Conservation (phyloP, 1,140 invertebrate genomes). For the Vanessa atalanta region DNA sequence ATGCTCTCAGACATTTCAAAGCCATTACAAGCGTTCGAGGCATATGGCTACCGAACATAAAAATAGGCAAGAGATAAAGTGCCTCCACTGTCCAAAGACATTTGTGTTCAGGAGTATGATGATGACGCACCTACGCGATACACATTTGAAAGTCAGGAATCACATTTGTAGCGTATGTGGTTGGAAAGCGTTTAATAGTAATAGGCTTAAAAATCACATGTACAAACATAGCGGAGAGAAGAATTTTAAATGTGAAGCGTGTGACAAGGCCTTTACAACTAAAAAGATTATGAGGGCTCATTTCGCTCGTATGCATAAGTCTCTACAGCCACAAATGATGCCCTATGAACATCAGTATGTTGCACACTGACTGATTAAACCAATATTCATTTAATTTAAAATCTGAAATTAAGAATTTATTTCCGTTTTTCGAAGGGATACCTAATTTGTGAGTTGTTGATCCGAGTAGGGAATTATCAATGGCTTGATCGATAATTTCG, state of each 20-base stretch:
- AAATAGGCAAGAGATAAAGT: constrained; percentile 66
- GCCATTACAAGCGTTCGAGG: constrained; percentile 65
- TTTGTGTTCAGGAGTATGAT: constrained; percentile 74
- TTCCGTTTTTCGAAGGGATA: too few relatives aligned
- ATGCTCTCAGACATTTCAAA: constrained; percentile 60
- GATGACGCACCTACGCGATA: constrained; percentile 69
- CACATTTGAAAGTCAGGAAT: constrained; percentile 68
- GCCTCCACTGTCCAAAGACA: constrained; percentile 68
- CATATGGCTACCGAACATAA: constrained; percentile 72
- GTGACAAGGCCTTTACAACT: constrained; percentile 71
- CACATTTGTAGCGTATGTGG: constrained; percentile 68
- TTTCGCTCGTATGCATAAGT: constrained; percentile 67
- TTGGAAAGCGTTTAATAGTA: constrained; percentile 67
- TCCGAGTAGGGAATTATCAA: too few relatives aligned
- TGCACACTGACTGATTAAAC: constrained; percentile 34
- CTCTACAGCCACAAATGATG: constrained; percentile 42
- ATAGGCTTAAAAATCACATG: constrained; percentile 71
- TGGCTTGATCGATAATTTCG: too few relatives aligned
- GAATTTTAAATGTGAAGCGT: constrained; percentile 70
- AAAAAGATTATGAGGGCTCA: constrained; percentile 73
- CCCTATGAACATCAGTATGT: constrained; percentile 56
- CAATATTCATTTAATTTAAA: neutral
- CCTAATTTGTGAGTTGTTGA: too few relatives aligned
- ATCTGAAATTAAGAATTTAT: too few relatives aligned
- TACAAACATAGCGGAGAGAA: constrained; percentile 74